Conservation (phyloP, 2,113 vertebrate species). For the Dasyurus viverrinus region DNA sequence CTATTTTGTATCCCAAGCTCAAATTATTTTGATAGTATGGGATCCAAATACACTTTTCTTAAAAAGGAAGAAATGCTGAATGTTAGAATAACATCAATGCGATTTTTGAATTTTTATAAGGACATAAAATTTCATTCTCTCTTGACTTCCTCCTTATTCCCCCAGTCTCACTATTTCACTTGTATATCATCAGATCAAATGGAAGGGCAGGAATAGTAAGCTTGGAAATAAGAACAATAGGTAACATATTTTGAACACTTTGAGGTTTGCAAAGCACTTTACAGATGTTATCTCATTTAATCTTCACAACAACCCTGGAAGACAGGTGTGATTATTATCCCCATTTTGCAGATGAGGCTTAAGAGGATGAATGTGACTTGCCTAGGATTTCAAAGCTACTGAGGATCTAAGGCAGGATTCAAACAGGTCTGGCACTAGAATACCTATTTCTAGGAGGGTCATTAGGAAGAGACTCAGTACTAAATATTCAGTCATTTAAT, state of each 20-base stretch:
- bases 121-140: neutral
- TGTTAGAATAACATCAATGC: neutral
- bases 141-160: neutral
- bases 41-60: neutral
- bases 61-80: neutral
- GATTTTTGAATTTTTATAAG: neutral
- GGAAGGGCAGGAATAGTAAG: neutral
- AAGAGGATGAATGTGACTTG: neutral
- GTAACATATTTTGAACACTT: neutral
- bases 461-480: neutral
- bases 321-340: neutral
- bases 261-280: neutral
- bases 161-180: neutral
- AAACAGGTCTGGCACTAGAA: neutral
- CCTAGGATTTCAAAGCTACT: neutral
- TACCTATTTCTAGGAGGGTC: neutral
- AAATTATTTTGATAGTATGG: neutral
- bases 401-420: neutral
- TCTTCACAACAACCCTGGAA: neutral
- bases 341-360: neutral
- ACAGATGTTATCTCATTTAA: neutral
- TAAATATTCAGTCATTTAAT: neutral
- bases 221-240: neutral
- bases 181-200: neutral
- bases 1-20: neutral